Evolutionary conservation across 1,140 invertebrate species (phyloP).

Genomic region (Drosophila biarmipes): DNA sequence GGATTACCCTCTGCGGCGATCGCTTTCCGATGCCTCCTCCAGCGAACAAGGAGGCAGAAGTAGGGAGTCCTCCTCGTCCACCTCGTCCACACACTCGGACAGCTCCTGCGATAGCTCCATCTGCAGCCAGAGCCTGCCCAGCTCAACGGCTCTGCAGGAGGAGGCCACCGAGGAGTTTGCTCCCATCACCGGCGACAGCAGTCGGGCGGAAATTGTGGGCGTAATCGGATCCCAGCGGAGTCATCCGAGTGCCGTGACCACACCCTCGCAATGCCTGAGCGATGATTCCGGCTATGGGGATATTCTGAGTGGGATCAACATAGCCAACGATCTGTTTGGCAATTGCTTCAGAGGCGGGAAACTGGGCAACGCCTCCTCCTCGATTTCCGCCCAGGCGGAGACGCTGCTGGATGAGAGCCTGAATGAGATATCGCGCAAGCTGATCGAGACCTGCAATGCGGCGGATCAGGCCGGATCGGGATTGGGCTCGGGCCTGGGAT

Average conservation of each 20-base stretch:
- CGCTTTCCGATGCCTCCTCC: slow-evolving; percentile 75
- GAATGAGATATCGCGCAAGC: slow-evolving; percentile 82
- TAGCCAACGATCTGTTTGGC: slow-evolving; percentile 76
- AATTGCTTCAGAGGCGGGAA: slow-evolving; percentile 55
- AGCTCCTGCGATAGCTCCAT: slow-evolving; percentile 71
- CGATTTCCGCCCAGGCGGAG: slow-evolving; percentile 51
- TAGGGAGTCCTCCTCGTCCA: slow-evolving; percentile 54
- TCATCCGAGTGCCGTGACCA: slow-evolving; percentile 19
- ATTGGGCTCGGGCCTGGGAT: slow-evolving; percentile 41
- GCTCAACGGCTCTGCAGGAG: slow-evolving; percentile 21
- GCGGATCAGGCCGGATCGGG: slow-evolving; percentile 32
- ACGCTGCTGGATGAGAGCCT: slow-evolving; percentile 75
- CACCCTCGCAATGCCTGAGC: slow-evolving; percentile 65
- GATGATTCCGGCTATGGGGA: slow-evolving; percentile 81
- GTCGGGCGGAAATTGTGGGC: slow-evolving; percentile 79
- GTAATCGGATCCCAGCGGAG: slow-evolving; percentile 81
- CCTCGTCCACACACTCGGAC: slow-evolving; percentile 63
- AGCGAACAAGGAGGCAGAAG: slow-evolving; percentile 54
- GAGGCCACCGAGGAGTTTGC: slow-evolving; percentile 60
- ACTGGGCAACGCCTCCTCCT: slow-evolving; percentile 14
- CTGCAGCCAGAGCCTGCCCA: slow-evolving; percentile 44
- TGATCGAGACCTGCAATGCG: slow-evolving; percentile 72
- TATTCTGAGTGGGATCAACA: slow-evolving; percentile 81
- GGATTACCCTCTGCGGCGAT: slow-evolving; percentile 85
- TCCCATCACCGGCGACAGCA: slow-evolving; percentile 68